Percentiles rank a stretch among this genome's conserved stretches.
Conservation (phyloP, 2,113 vertebrate species). For the Thalassarche chlororhynchos region DNA sequence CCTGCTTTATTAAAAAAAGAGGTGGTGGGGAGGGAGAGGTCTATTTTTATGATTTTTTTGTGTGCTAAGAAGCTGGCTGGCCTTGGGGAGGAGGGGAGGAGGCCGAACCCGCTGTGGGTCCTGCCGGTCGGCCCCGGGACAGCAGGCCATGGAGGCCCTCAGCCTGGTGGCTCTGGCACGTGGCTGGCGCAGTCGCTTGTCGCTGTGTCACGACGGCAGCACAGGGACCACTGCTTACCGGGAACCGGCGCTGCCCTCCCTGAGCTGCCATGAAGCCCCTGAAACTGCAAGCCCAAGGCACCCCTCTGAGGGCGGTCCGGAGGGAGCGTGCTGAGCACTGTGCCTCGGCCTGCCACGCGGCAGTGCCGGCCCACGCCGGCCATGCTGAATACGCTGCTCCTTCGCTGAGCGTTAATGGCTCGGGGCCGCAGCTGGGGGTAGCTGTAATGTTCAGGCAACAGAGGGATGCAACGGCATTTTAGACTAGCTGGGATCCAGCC, state of each 20-base stretch:
- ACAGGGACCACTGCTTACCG: fast-evolving
- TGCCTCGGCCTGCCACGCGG: neutral
- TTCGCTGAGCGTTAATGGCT: fast-evolving
- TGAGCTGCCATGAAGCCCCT: no score
- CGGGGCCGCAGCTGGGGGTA: neutral
- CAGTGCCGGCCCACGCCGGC: neutral
- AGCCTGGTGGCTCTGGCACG: neutral
- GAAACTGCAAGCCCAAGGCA: neutral
- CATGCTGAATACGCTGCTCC: neutral
- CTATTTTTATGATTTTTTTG: neutral
- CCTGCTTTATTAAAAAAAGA: neutral
- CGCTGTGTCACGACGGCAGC: no score
- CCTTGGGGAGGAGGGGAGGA: neutral
- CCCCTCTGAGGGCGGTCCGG: neutral
- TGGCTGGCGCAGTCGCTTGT: neutral
- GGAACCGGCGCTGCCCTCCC: neutral
- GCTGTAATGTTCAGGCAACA: neutral
- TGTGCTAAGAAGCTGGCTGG: neutral
- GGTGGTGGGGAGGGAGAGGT: neutral
- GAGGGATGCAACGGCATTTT: neutral
- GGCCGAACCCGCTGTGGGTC: neutral
- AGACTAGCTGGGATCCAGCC: neutral
- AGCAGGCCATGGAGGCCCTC: neutral
- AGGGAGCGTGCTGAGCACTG: neutral
- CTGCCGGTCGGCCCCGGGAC: neutral